A percentile compares a stretch with the other conserved stretches of the same genome.
Conservation (phyloP, 2,113 vertebrate species). For the Catharus bicknelli region DNA sequence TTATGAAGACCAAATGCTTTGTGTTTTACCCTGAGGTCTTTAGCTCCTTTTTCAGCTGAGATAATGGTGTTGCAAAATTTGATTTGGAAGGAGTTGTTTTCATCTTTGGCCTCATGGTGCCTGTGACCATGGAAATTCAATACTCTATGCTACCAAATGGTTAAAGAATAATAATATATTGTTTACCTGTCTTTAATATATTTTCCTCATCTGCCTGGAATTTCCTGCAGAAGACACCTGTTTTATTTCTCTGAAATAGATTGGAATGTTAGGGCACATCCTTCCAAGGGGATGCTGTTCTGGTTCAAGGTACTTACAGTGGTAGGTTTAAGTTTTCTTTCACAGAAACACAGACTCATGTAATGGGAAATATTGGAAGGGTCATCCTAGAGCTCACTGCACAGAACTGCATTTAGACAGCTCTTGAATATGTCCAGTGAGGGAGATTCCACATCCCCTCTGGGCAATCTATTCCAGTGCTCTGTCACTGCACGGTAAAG, state of each 20-base stretch:
- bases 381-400: neutral
- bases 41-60: neutral
- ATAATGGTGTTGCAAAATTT: neutral
- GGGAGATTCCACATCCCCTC: neutral
- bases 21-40: neutral
- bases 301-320: neutral
- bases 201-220: neutral
- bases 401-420: neutral
- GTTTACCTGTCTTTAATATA: neutral
- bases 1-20: neutral
- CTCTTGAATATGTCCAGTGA: neutral
- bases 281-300: neutral
- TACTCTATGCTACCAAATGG: neutral
- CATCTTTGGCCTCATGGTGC: neutral
- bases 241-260: neutral
- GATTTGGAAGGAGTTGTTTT: neutral
- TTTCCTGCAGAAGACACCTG: neutral
- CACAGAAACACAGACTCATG: neutral
- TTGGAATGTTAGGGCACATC: neutral
- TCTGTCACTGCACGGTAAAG: fast-evolving
- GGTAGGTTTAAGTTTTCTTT: neutral
- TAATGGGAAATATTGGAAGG: neutral
- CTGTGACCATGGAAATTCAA: neutral
- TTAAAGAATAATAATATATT: neutral
- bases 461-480: fast-evolving